phyloP scores from a whole-genome alignment of 2,113 vertebrate species.

The Microtus richardsoni region DNA sequence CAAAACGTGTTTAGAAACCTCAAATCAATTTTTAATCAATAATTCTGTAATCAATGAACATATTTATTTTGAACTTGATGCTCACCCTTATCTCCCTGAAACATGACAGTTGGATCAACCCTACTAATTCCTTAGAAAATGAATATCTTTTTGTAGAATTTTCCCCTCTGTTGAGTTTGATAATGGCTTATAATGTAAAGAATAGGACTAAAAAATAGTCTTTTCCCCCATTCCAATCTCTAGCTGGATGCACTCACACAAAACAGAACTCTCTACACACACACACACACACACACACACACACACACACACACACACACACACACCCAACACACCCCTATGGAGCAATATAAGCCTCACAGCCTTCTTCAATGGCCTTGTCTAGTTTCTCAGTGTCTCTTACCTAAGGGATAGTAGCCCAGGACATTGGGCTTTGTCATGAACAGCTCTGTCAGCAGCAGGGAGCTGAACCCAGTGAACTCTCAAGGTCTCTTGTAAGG shows the following conservation, averaged over 20 bases:
- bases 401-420: background rate
- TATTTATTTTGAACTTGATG: background rate
- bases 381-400: background rate
- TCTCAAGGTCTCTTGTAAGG: slow-evolving; percentile 75
- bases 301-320: background rate
- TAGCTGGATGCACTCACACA: background rate
- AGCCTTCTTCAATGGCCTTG: background rate
- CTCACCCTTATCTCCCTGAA: background rate
- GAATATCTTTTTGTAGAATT: background rate
- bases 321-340: background rate
- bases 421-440: background rate
- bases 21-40: background rate
- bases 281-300: background rate
- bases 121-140: background rate
- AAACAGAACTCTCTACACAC: slow-evolving; percentile 17
- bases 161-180: background rate
- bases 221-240: background rate
- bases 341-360: background rate
- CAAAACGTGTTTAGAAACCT: background rate
- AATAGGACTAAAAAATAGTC: slow-evolving; percentile 4
- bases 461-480: slow-evolving; percentile 69
- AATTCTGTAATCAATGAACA: background rate
- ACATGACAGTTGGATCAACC: background rate
- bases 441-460: slow-evolving; percentile 35
- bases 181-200: background rate